These are phyloP conservation scores for Ceratina australensis DNA, from an alignment of 1,140 invertebrate genomes.

Conservation along the genomic window DNA sequence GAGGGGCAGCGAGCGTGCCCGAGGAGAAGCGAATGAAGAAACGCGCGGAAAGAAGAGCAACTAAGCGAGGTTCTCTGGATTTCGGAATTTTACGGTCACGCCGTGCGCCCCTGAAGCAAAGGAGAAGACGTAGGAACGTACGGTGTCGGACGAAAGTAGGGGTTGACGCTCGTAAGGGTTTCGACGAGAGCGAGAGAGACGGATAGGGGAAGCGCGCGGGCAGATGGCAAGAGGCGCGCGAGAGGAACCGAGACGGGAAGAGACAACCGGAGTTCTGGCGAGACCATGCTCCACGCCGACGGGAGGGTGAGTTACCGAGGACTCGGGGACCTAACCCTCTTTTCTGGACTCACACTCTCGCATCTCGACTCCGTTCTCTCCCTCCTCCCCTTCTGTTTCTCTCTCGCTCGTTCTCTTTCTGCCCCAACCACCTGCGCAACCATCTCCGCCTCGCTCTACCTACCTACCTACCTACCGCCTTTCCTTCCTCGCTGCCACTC, in stretches of 20 bases:
- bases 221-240: conserved; percentile 35
- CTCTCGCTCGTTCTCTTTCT: neutral
- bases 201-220: conserved; percentile 15
- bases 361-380: conserved; percentile 49
- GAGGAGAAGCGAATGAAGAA: conserved; percentile 21
- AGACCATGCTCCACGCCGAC: conserved; percentile 56
- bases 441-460: conserved; percentile 50
- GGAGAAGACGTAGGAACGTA: conserved; percentile 55
- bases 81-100: conserved; percentile 63
- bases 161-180: conserved; percentile 54
- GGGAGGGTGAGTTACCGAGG: conserved; percentile 72
- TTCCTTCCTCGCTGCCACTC: conserved; percentile 63
- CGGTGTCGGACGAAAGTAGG: conserved; percentile 53
- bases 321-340: conserved; percentile 76
- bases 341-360: conserved; percentile 77
- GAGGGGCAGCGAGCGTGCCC: neutral
- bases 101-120: conserved; percentile 61
- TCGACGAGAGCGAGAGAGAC: conserved; percentile 37
- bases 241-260: conserved; percentile 44
- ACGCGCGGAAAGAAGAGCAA: conserved; percentile 29
- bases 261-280: conserved; percentile 59
- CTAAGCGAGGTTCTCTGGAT: conserved; percentile 54
- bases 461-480: conserved; percentile 56
- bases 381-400: too few species aligned
- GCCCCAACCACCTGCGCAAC: conserved; percentile 58